Evolutionary conservation across 2,888 invertebrate genomes (phyloP).

Genomic region (Tetheella fluctuosa): DNA sequence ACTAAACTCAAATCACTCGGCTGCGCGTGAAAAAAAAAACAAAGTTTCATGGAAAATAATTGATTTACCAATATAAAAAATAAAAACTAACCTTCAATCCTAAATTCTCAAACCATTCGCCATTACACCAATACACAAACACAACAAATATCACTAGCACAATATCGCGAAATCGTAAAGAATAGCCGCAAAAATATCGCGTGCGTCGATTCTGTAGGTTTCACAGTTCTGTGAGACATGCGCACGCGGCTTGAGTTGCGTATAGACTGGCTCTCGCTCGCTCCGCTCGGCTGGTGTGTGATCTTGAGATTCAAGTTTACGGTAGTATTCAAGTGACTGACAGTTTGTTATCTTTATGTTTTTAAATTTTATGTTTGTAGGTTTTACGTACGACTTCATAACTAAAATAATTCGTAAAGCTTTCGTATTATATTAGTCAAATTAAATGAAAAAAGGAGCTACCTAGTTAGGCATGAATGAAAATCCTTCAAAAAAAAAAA

Average conservation of each 20-base stretch:
- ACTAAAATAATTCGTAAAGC: too few relatives aligned
- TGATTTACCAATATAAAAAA: too few relatives aligned
- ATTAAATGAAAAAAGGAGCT: background rate
- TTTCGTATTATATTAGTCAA: background rate
- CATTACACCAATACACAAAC: background rate
- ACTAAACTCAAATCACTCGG: too few relatives aligned
- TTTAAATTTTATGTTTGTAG: background rate
- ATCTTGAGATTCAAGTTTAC: slow-evolving; percentile 30
- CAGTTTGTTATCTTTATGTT: background rate
- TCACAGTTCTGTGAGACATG: slow-evolving; percentile 22
- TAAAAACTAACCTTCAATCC: background rate
- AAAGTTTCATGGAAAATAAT: too few relatives aligned
- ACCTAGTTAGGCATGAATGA: too few relatives aligned
- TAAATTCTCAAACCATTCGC: background rate
- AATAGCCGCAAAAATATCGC: background rate
- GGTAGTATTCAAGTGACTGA: slow-evolving; percentile 20
- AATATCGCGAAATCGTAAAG: background rate
- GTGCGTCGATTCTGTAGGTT: background rate
- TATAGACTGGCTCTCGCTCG: slow-evolving; percentile 31
- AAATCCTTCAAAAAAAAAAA: too few relatives aligned
- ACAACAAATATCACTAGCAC: background rate
- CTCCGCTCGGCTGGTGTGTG: too few relatives aligned
- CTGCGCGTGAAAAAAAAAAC: too few relatives aligned
- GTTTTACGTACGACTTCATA: too few relatives aligned
- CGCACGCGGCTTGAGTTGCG: slow-evolving; percentile 30